These are phyloP conservation scores for Epizoanthus scotinus DNA, from an alignment of 92 coral and sea anemone genomes.

Conservation along the genomic window DNA sequence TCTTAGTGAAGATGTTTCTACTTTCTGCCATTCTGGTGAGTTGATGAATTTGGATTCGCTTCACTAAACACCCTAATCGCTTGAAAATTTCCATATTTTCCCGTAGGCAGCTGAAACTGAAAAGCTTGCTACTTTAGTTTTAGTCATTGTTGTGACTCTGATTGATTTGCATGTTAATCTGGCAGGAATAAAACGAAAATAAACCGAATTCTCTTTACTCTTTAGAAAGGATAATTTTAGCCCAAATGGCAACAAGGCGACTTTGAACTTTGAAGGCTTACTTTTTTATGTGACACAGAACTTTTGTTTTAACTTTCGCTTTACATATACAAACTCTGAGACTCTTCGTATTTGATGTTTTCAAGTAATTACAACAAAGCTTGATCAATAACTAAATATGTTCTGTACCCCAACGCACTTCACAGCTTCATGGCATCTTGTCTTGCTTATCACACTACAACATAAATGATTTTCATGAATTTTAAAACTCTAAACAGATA, in stretches of 20 bases:
- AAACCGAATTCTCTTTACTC: slow-evolving; percentile 13
- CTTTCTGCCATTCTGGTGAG: not conserved
- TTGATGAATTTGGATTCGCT: slow-evolving; percentile 1
- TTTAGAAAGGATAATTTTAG: slow-evolving; percentile 17
- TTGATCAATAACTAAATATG: slow-evolving; percentile 24
- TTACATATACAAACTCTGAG: not conserved
- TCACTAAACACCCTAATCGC: slow-evolving; percentile 24
- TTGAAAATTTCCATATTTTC: slow-evolving; percentile 31
- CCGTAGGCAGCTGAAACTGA: slow-evolving; percentile 35
- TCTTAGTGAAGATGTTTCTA: not conserved
- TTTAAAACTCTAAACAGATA: slow-evolving; percentile 26
- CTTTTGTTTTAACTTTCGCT: slow-evolving; percentile 16
- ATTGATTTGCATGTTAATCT: slow-evolving; percentile 37
- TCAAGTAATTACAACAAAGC: slow-evolving; percentile 25
- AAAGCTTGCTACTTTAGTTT: slow-evolving; percentile 5
- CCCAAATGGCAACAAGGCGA: slow-evolving; percentile 1
- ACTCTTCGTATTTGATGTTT: slow-evolving; percentile 11
- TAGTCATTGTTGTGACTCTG: slow-evolving; percentile 27
- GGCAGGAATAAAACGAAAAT: not conserved
- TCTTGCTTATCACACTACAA: slow-evolving; percentile 15
- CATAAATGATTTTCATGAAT: slow-evolving; percentile 26
- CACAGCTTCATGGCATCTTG: slow-evolving; percentile 21
- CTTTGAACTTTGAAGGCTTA: not conserved
- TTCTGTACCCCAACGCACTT: slow-evolving; percentile 11
- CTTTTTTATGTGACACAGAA: not conserved